Evolutionary conservation across 2,113 vertebrate species (phyloP).

Genomic region (Phrynocephalus versicolor): DNA sequence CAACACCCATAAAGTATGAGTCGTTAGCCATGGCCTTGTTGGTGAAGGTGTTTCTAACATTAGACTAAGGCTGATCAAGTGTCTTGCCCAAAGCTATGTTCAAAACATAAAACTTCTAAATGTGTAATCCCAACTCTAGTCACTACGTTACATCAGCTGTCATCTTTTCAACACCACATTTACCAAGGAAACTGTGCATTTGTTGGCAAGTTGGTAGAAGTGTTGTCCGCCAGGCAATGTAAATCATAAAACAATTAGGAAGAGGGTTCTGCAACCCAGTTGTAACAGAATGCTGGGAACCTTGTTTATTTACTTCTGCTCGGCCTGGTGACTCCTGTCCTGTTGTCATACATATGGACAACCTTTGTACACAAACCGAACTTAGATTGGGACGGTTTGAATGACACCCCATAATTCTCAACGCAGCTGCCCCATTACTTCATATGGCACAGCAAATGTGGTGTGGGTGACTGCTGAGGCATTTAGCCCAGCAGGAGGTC

Average conservation of each 20-base stretch:
- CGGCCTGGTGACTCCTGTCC: background rate
- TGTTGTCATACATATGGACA: background rate
- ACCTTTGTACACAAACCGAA: background rate
- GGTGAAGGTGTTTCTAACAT: too few species aligned
- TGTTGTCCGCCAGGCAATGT: background rate
- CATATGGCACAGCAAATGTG: conserved; percentile 82
- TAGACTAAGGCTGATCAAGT: too few species aligned
- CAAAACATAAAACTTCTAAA: too few species aligned
- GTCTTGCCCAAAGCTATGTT: too few species aligned
- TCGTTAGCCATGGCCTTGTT: too few species aligned
- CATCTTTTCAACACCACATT: background rate
- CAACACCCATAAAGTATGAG: too few species aligned
- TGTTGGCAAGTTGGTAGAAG: background rate
- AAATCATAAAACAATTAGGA: background rate
- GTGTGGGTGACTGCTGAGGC: conserved; percentile 44
- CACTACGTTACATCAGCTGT: background rate
- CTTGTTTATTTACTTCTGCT: background rate
- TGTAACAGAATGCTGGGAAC: background rate
- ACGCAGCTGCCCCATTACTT: conserved; percentile 34
- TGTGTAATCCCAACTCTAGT: too few species aligned
- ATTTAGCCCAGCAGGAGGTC: conserved; percentile 55
- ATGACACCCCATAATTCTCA: background rate
- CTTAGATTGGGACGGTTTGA: background rate
- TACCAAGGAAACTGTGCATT: background rate
- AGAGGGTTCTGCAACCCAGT: background rate